Percentiles rank a stretch among this genome's conserved stretches.
Conservation (phyloP, 2,113 vertebrate species). For the Rhynchomys soricoides region DNA sequence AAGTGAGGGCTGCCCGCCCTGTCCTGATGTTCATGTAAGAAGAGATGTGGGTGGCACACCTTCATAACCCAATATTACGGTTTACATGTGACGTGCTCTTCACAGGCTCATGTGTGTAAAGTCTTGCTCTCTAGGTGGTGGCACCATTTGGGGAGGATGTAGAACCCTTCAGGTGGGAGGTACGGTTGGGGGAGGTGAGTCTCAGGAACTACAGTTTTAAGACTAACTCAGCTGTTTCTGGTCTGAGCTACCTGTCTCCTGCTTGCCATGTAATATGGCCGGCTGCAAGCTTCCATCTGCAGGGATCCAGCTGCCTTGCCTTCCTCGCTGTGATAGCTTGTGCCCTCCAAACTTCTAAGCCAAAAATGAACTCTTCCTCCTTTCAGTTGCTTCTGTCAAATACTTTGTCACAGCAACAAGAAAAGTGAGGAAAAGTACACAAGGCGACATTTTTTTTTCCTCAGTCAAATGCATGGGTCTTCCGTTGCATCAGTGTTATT, state of each 20-base stretch:
- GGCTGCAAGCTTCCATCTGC: accelerated
- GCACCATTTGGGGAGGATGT: not conserved
- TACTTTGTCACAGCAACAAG: not conserved
- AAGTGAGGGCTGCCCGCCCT: not conserved
- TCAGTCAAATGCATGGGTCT: not conserved
- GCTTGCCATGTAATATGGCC: not conserved
- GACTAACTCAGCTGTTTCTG: not conserved
- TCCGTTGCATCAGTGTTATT: not conserved
- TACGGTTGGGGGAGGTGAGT: not conserved
- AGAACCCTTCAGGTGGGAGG: not conserved
- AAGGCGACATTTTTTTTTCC: not conserved
- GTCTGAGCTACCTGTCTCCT: not conserved
- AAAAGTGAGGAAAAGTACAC: not conserved
- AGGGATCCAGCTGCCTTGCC: not conserved
- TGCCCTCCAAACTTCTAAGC: too few species aligned
- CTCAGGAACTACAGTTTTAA: not conserved
- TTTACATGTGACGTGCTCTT: not conserved
- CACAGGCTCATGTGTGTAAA: not conserved
- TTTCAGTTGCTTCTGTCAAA: not conserved
- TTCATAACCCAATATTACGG: too few species aligned
- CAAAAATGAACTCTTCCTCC: not conserved
- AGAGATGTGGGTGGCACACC: accelerated
- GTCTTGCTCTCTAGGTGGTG: not conserved
- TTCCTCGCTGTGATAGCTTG: not conserved
- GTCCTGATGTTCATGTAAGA: not conserved